phyloP scores from a whole-genome alignment of 23 tunicate genomes.

The Oikopleura albicans region DNA sequence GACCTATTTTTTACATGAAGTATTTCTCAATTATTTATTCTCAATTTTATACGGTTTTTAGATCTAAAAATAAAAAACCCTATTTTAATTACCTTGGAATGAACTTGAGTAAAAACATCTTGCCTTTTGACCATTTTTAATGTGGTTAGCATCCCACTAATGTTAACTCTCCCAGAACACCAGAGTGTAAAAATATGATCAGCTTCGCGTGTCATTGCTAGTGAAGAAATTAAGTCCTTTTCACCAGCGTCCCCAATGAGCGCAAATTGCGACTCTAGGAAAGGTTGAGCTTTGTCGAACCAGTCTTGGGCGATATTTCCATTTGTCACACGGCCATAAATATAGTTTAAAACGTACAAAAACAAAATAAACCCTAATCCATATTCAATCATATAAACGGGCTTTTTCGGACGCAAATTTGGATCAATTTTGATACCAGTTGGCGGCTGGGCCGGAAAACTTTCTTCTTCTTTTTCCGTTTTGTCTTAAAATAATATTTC shows the following conservation, averaged over 20 bases:
- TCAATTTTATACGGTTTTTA: no score
- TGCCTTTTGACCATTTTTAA: conserved; percentile 22
- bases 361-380: background rate
- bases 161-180: conserved; percentile 68
- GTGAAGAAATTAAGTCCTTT: conserved; percentile 34
- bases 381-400: background rate
- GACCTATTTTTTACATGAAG: no score
- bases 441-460: no score
- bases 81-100: background rate
- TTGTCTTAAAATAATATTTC: no score
- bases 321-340: background rate
- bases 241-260: conserved; percentile 69
- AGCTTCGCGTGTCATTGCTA: conserved; percentile 36
- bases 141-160: conserved; percentile 85
- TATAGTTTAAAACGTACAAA: background rate
- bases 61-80: no score
- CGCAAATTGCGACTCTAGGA: conserved; percentile 40
- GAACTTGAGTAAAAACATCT: background rate
- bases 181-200: conserved; percentile 66
- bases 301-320: background rate
- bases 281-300: background rate
- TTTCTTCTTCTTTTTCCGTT: no score
- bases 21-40: no score
- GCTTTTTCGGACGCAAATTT: background rate
- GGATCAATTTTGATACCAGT: background rate